Evolutionary conservation across 2,113 vertebrate species (phyloP).

Genomic region (Alaudala cheleensis): DNA sequence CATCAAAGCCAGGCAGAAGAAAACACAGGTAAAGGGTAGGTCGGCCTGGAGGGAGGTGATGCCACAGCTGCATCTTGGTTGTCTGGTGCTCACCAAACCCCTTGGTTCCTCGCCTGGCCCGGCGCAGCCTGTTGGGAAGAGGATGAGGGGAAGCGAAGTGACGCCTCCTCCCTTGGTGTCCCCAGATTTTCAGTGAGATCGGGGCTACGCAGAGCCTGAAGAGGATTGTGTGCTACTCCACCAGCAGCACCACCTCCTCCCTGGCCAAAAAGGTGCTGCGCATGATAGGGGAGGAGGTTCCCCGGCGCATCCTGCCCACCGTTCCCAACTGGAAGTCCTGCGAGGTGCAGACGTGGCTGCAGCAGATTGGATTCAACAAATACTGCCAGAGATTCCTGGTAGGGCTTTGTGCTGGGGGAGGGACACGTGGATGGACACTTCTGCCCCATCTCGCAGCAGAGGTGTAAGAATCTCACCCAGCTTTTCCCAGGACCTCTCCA

Average conservation of each 20-base stretch:
- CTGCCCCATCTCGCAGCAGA: background rate
- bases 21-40: slow-evolving; percentile 86
- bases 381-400: slow-evolving; percentile 89
- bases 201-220: slow-evolving; percentile 95
- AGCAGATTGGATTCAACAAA: slow-evolving; percentile 90
- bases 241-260: slow-evolving; percentile 84
- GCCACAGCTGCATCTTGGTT: background rate
- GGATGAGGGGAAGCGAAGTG: background rate
- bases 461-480: background rate
- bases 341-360: slow-evolving; percentile 94
- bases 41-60: background rate
- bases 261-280: slow-evolving; percentile 88
- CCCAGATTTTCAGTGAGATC: slow-evolving; percentile 92
- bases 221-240: slow-evolving; percentile 91
- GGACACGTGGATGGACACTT: background rate
- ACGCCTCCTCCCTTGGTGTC: background rate
- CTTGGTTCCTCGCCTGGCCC: rapidly evolving
- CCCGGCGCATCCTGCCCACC: slow-evolving; percentile 83
- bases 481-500: background rate
- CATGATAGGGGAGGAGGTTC: slow-evolving; percentile 90
- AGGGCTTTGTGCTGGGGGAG: background rate
- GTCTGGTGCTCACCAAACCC: background rate
- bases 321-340: slow-evolving; percentile 94
- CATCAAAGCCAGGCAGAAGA: slow-evolving; percentile 92
- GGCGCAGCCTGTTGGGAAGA: background rate